Percentiles rank a stretch among this genome's conserved stretches.
Conservation (phyloP, 2,888 invertebrate genomes). For the Capitulum mitella region DNA sequence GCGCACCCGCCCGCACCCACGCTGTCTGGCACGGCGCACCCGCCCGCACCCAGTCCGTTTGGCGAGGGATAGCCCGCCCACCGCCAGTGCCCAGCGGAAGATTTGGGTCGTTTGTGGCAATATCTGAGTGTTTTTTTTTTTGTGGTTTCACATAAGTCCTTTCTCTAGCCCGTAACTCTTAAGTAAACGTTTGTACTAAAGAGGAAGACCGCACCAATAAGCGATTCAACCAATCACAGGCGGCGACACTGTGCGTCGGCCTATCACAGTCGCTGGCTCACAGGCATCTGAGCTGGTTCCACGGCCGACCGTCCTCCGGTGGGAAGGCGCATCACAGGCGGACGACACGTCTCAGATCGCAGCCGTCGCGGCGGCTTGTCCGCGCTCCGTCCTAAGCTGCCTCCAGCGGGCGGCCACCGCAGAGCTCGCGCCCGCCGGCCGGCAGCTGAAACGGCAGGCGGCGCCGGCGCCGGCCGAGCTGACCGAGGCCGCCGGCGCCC, state of each 20-base stretch:
- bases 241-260: background rate
- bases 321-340: too few relatives aligned
- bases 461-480: too few relatives aligned
- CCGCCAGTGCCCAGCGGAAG: background rate
- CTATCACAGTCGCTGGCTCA: background rate
- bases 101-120: background rate
- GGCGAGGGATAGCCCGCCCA: background rate
- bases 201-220: conserved; percentile 20
- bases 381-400: too few relatives aligned
- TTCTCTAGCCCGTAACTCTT: background rate
- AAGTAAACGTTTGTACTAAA: conserved; percentile 19
- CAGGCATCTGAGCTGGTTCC: background rate
- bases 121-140: conserved; percentile 6
- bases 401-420: too few relatives aligned
- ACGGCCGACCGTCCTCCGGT: too few relatives aligned
- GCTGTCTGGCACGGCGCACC: background rate
- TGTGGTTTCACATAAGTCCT: background rate
- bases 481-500: too few relatives aligned
- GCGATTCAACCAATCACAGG: conserved; percentile 19
- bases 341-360: too few relatives aligned
- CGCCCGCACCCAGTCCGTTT: background rate
- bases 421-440: too few relatives aligned
- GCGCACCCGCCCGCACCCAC: background rate
- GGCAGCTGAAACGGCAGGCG: too few relatives aligned
- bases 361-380: too few relatives aligned